Conservation (phyloP, 2,888 invertebrate genomes). For the Griposia aprilina region DNA sequence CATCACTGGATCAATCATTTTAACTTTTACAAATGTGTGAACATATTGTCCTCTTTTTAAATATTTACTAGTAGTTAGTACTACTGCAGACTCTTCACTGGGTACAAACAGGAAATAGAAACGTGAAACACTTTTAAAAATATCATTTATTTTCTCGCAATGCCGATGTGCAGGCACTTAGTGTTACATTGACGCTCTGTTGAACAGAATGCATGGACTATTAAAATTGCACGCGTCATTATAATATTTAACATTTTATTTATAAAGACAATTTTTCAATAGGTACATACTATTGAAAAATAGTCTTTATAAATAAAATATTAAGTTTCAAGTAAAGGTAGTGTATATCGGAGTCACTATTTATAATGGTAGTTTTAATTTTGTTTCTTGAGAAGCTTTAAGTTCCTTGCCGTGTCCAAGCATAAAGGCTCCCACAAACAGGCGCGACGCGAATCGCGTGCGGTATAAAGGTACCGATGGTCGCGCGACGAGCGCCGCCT, state of each 20-base stretch:
- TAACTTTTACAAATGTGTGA: not conserved
- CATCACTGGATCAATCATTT: not conserved
- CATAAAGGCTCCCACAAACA: no score
- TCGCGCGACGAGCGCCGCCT: no score
- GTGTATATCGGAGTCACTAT: not conserved
- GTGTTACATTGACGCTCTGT: not conserved
- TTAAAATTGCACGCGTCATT: not conserved
- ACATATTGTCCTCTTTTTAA: not conserved
- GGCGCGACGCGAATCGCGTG: no score
- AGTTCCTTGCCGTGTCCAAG: no score
- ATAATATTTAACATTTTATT: no score
- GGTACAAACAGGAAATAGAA: not conserved
- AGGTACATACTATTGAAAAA: no score
- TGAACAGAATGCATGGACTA: not conserved
- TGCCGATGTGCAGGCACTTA: not conserved
- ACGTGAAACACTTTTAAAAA: not conserved
- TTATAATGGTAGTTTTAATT: not conserved
- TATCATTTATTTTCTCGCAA: not conserved
- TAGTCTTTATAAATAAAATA: not conserved
- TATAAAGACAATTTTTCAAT: no score
- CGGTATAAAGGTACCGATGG: no score
- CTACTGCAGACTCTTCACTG: not conserved
- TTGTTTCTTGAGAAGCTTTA: no score
- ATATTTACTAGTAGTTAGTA: not conserved
- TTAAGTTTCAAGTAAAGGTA: not conserved